phyloP scores from a whole-genome alignment of 2,797 vertebrate species.

The Nasua narica region DNA sequence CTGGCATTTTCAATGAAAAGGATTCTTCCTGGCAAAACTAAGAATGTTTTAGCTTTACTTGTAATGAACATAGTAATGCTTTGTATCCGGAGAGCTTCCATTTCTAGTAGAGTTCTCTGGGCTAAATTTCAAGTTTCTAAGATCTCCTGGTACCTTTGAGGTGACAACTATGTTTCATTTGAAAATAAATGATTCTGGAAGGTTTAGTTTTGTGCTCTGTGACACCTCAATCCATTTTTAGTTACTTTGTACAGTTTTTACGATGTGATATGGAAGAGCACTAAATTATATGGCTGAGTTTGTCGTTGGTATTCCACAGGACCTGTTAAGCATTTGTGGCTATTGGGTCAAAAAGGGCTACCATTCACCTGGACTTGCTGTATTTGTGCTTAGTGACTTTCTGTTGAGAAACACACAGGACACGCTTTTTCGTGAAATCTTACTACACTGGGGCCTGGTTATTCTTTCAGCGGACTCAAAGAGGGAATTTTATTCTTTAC shows the following conservation, averaged over 20 bases:
- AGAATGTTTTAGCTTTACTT: neutral
- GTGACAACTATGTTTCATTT: conserved; percentile 18
- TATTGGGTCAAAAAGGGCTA: neutral
- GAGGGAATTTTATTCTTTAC: conserved; percentile 30
- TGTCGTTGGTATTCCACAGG: neutral
- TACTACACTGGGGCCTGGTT: neutral
- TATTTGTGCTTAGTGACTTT: neutral
- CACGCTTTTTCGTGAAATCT: neutral
- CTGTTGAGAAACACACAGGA: neutral
- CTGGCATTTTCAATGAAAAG: neutral
- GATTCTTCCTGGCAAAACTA: neutral
- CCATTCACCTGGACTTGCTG: neutral
- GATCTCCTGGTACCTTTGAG: neutral
- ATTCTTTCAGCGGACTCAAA: neutral
- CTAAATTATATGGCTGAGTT: conserved; percentile 13
- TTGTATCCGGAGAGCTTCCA: neutral
- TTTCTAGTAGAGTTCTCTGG: neutral
- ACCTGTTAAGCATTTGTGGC: neutral
- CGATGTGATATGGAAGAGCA: neutral
- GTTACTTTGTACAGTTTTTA: conserved; percentile 3
- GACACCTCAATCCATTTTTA: neutral
- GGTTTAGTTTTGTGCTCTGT: neutral
- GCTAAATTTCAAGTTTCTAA: neutral
- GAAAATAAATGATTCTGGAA: conserved; percentile 28
- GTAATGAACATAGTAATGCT: neutral